Percentiles rank a stretch among this genome's conserved stretches.
phyloP scores from a whole-genome alignment of 2,113 vertebrate species.

The Alligator mississippiensis region DNA sequence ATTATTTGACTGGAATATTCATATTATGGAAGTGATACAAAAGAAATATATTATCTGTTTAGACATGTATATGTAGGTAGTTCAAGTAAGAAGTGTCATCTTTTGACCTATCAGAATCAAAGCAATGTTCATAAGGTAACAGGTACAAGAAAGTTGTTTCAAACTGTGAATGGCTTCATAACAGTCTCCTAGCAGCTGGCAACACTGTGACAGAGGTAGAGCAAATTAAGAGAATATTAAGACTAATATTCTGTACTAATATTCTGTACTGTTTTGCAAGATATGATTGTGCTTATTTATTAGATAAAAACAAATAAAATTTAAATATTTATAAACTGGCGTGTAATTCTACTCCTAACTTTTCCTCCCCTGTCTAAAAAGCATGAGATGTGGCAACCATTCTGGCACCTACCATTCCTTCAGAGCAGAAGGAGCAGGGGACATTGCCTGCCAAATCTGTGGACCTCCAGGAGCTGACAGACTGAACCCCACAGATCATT shows the following conservation, averaged over 20 bases:
- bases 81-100: not conserved
- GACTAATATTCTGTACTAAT: not conserved
- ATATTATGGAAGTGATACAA: not conserved
- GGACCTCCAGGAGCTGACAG: slow-evolving; percentile 38
- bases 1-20: not conserved
- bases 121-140: not conserved
- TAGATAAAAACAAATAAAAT: not conserved
- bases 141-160: not conserved
- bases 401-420: not conserved
- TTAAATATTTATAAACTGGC: not conserved
- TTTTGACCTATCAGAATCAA: not conserved
- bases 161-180: not conserved
- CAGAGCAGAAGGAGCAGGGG: slow-evolving; percentile 50
- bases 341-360: not conserved
- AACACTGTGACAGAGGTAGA: not conserved
- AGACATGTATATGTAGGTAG: not conserved
- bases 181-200: not conserved
- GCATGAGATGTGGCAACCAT: not conserved
- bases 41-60: not conserved
- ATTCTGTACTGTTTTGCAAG: not conserved
- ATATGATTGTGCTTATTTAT: not conserved
- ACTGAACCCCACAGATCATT: slow-evolving; percentile 58
- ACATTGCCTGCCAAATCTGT: not conserved
- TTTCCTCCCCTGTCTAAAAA: not conserved
- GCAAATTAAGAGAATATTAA: not conserved